Evolutionary conservation across 2,888 invertebrate species (phyloP).

Genomic region (Seira sanloemensis): DNA sequence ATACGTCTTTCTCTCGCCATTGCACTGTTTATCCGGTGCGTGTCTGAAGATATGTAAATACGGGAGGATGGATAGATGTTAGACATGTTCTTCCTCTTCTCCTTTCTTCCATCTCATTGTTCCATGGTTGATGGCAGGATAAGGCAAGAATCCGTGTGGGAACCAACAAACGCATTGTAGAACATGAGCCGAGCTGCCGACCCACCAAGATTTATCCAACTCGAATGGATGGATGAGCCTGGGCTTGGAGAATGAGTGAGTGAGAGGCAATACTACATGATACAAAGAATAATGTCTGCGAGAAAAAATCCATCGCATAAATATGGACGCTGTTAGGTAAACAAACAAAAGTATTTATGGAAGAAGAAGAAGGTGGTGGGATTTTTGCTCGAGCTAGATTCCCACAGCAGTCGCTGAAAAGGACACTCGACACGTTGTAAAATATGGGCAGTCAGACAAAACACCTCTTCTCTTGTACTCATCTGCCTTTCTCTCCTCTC

Average conservation of each 20-base stretch:
- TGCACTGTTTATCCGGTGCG: neutral
- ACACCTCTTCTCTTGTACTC: neutral
- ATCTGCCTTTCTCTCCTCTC: neutral
- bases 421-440: neutral
- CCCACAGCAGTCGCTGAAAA: neutral
- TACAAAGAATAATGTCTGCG: neutral
- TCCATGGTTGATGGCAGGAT: neutral
- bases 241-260: neutral
- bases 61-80: neutral
- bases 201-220: too few species aligned
- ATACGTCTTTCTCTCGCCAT: too few species aligned
- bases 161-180: neutral
- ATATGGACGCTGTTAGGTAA: too few species aligned
- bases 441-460: neutral
- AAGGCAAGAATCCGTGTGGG: neutral
- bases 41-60: neutral
- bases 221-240: neutral
- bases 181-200: neutral
- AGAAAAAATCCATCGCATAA: neutral
- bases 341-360: neutral
- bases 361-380: neutral
- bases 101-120: neutral
- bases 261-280: conserved; percentile 1
- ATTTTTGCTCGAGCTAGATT: neutral
- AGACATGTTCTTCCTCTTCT: neutral